Evolutionary conservation across 2,113 vertebrate species (phyloP).

Genomic region (Alethe diademata): DNA sequence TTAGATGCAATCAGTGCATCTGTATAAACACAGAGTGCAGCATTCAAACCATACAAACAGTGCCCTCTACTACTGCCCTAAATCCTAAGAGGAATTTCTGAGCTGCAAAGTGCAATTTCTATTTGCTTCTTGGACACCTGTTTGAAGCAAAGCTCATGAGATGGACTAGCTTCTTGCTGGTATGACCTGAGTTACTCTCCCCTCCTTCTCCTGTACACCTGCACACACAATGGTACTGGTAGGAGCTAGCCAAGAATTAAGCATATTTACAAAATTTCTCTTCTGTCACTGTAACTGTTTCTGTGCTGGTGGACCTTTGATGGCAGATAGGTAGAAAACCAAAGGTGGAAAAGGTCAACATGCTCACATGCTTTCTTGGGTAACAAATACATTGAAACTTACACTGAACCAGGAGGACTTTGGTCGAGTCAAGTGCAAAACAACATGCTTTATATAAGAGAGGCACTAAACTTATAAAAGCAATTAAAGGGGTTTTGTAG

Average conservation of each 20-base stretch:
- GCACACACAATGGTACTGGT: neutral
- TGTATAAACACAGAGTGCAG: neutral
- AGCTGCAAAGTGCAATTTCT: neutral
- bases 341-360: neutral
- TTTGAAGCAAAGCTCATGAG: neutral
- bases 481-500: neutral
- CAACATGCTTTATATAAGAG: neutral
- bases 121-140: neutral
- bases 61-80: neutral
- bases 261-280: neutral
- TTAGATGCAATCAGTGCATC: neutral
- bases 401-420: neutral
- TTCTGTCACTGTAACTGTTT: neutral
- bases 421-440: neutral
- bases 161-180: neutral
- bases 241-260: neutral
- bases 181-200: neutral
- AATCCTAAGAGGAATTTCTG: neutral
- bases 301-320: neutral
- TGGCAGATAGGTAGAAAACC: neutral
- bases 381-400: neutral
- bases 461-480: neutral
- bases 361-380: neutral
- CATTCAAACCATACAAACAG: neutral
- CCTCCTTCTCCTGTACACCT: rapidly evolving